Base-by-base conservation (phyloP, 2,113 vertebrate species). In the Numenius arquata region DNA sequence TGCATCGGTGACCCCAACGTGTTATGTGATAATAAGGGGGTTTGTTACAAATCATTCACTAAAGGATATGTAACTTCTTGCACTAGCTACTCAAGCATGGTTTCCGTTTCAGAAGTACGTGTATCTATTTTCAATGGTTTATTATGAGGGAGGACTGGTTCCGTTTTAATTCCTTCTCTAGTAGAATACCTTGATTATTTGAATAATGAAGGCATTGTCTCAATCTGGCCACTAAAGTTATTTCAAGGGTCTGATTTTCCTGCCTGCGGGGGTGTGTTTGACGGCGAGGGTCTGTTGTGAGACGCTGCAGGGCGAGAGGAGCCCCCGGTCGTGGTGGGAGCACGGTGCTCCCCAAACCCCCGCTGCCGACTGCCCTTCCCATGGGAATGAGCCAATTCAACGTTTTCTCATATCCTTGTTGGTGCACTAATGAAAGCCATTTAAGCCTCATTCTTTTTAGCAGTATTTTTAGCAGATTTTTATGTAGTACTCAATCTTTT, bases 341-440 rank as follows among this genome's bases (percentile, higher is more conserved):
- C 72, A 70, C 90, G 92, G 95, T 70, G 34, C 87, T 65, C 71
- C 75, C 81, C 48, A 52, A 36, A 30, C 38, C 47, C 70, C 76
- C 27, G 25, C 52, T 53, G 52, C 52, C 50, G 9, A 53, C 52
- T 38, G 67, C 85, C 20, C 6, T 85, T 91, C 93, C 85, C 79
- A n/a, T 63, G 62, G 72, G 91, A 95, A 81, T 45, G 73, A 76
- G 58, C 12, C 1, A 47, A 67, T 88, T 66, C 58, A 85, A 61
- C 40, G 15, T 71, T 61, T 96, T 93, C 92, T 84, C 92, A 79
- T 88, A 92, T 97, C 96, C 93, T 86, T 67, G 74, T 87, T 74
- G 70, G 91, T 96, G 96, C 92, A 58, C 96, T 90, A 96, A 94
- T 58, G 93, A 97, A 87, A 45, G 95, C 96, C 95, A 96, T 97